phyloP scores from a whole-genome alignment of 2,888 invertebrate genomes.

The Unio pictorum region DNA sequence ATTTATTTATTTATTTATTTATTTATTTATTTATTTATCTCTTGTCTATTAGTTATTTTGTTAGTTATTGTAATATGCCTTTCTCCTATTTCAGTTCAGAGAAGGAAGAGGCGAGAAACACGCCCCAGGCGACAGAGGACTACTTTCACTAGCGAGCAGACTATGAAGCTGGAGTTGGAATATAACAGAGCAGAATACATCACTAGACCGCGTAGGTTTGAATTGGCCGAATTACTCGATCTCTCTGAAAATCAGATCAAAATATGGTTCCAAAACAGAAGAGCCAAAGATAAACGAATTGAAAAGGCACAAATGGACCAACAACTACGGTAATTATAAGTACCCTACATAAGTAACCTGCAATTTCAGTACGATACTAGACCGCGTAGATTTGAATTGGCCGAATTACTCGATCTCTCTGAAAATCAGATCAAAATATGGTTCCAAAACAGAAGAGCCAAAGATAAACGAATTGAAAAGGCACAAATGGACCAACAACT shows the following conservation, averaged over 20 bases:
- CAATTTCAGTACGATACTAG: conserved; percentile 73
- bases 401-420: conserved; percentile 78
- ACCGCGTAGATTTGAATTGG: conserved; percentile 85
- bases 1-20: background rate
- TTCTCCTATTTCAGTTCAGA: conserved; percentile 78
- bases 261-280: conserved; percentile 94
- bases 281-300: conserved; percentile 96
- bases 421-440: conserved; percentile 91
- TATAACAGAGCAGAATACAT: conserved; percentile 95
- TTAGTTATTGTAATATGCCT: background rate
- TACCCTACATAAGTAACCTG: background rate
- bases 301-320: conserved; percentile 96
- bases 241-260: conserved; percentile 87
- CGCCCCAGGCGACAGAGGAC: conserved; percentile 91
- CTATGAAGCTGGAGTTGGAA: conserved; percentile 89
- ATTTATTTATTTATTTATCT: background rate
- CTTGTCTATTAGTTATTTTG: background rate
- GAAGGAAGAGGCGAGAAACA: conserved; percentile 86
- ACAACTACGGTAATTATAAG: conserved; percentile 83
- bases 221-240: conserved; percentile 81
- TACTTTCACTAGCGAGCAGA: conserved; percentile 95
- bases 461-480: conserved; percentile 96
- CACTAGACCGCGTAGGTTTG: conserved; percentile 86
- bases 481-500: conserved; percentile 95
- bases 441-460: conserved; percentile 96